These are phyloP conservation scores for Enteromius afrohamiltoni DNA, from an alignment of 2,797 vertebrate genomes.

Conservation along the genomic window DNA sequence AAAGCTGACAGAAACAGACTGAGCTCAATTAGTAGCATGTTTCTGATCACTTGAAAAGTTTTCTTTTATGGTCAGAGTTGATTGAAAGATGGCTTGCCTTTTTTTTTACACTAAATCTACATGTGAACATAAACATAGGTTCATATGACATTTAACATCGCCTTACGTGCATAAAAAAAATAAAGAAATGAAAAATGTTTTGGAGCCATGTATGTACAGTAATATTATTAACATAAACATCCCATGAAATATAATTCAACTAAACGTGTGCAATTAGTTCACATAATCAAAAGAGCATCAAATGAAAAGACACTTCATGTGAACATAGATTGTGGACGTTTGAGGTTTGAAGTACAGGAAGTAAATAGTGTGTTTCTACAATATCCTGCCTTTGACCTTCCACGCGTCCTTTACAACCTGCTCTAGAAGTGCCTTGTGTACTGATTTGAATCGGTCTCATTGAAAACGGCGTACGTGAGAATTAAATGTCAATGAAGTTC, in stretches of 20 bases:
- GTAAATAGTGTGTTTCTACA: constrained; percentile 25
- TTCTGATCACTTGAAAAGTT: not conserved
- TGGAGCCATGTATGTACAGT: not conserved
- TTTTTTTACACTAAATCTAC: not conserved
- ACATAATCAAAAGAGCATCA: not conserved
- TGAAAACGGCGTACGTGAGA: constrained; percentile 72
- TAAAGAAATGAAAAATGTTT: not conserved
- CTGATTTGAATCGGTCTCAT: constrained; percentile 69
- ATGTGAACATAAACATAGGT: not conserved
- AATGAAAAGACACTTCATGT: not conserved
- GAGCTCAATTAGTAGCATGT: not conserved
- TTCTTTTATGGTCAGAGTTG: not conserved
- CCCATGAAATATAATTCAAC: not conserved
- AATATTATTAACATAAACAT: not conserved
- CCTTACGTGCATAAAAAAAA: not conserved
- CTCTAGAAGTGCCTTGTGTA: constrained; percentile 49
- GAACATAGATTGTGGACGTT: not conserved
- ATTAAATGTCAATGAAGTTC: constrained; percentile 81
- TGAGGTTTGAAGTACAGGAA: not conserved
- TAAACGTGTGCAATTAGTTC: not conserved
- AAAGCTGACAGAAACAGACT: not conserved
- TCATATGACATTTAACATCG: not conserved
- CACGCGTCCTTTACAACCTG: constrained; percentile 63
- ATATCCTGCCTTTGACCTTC: constrained; percentile 69
- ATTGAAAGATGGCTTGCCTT: not conserved